Evolutionary conservation across 2,113 vertebrate genomes (phyloP).

Genomic region (Calidris pugnax): DNA sequence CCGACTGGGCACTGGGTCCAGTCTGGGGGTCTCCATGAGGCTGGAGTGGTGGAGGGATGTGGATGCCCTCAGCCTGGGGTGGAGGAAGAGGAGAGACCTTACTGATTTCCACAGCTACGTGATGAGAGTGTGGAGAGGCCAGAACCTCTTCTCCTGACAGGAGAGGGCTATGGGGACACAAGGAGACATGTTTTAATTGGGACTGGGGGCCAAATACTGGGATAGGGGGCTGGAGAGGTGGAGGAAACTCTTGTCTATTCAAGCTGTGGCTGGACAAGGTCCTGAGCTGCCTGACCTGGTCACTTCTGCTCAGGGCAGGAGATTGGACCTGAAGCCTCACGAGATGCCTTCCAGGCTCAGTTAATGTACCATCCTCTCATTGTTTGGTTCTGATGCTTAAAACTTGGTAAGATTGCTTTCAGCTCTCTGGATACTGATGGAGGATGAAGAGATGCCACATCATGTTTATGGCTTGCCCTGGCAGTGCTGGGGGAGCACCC

Average conservation of each 20-base stretch:
- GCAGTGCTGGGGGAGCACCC: not conserved
- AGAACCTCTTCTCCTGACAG: not conserved
- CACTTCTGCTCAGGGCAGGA: not conserved
- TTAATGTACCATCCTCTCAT: rapidly evolving
- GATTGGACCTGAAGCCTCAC: not conserved
- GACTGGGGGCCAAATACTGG: not conserved
- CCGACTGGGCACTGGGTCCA: rapidly evolving
- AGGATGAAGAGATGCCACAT: not conserved
- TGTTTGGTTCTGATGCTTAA: not conserved
- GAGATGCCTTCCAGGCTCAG: not conserved
- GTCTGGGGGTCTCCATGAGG: not conserved
- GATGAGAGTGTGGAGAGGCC: not conserved
- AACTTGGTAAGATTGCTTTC: not conserved
- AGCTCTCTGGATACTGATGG: not conserved
- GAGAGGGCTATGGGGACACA: not conserved
- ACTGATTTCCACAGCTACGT: not conserved
- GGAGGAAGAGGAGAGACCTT: not conserved
- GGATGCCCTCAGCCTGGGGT: not conserved
- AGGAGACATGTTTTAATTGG: not conserved
- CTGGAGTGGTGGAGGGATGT: not conserved
- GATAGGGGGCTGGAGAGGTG: not conserved
- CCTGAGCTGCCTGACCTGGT: not conserved
- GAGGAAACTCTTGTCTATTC: not conserved
- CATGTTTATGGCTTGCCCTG: rapidly evolving
- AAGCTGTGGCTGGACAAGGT: not conserved